phyloP scores from a whole-genome alignment of 2,888 invertebrate genomes.

The Morpho helenor region DNA sequence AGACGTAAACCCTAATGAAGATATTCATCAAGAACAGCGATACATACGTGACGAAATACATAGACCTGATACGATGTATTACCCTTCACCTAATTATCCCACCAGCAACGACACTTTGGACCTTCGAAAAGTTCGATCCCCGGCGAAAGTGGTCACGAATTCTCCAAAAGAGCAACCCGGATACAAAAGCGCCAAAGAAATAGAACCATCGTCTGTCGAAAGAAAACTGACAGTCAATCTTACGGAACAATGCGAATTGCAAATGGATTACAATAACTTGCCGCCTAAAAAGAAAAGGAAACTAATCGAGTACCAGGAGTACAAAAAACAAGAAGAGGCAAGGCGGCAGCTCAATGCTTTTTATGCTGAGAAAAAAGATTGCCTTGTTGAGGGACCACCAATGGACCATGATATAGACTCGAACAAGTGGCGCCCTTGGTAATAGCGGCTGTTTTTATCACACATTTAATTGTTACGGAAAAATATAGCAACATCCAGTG shows the following conservation, averaged over 20 bases:
- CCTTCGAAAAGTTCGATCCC: constrained; percentile 68
- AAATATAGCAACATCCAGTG: constrained; percentile 4
- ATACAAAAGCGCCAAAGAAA: constrained; percentile 36
- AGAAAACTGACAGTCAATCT: constrained; percentile 50
- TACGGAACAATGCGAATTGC: constrained; percentile 70
- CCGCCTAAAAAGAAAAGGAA: constrained; percentile 77
- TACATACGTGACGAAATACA: constrained; percentile 53
- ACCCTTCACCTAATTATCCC: constrained; percentile 42
- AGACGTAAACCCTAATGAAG: constrained; percentile 41
- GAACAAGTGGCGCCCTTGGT: constrained; percentile 73
- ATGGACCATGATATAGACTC: constrained; percentile 51
- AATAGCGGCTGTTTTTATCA: constrained; percentile 23
- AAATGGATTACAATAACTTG: constrained; percentile 74
- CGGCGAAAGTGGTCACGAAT: constrained; percentile 42
- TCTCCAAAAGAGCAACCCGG: constrained; percentile 45
- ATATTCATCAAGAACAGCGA: constrained; percentile 47
- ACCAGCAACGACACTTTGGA: constrained; percentile 60
- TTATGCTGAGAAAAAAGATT: constrained; percentile 58
- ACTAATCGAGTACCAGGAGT: constrained; percentile 74
- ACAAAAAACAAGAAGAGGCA: constrained; percentile 74
- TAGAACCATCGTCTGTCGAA: constrained; percentile 45
- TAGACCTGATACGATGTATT: constrained; percentile 49
- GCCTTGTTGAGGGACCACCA: constrained; percentile 42
- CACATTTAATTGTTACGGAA: background rate
- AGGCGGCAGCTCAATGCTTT: constrained; percentile 63